These are phyloP conservation scores for Malurus elegans DNA, from an alignment of 2,113 vertebrate species.

Conservation along the genomic window DNA sequence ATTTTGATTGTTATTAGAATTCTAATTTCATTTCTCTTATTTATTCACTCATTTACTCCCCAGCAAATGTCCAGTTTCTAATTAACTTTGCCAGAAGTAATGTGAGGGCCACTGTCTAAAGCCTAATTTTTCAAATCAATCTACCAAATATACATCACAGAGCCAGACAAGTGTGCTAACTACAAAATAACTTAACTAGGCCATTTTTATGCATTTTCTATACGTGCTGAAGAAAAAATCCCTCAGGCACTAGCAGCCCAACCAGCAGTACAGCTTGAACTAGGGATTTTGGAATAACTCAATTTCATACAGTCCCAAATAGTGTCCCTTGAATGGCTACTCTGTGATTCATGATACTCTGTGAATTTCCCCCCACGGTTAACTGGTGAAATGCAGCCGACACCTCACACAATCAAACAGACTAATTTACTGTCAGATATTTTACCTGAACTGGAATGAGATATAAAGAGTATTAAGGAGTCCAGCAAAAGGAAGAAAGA, in stretches of 20 bases:
- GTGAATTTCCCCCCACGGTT: neutral
- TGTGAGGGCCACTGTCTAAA: neutral
- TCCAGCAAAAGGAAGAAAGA: neutral
- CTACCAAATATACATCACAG: neutral
- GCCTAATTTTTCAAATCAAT: neutral
- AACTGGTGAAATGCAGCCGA: neutral
- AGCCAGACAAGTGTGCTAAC: neutral
- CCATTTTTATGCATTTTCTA: neutral
- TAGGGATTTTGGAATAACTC: neutral
- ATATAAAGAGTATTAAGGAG: neutral
- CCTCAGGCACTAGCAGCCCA: neutral
- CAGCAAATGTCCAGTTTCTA: neutral
- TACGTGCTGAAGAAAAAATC: neutral
- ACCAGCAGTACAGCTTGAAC: neutral
- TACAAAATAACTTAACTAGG: neutral
- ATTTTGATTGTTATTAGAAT: neutral
- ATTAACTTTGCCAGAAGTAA: neutral
- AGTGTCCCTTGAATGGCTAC: neutral
- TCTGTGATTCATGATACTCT: no score
- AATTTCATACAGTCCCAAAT: neutral
- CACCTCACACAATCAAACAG: neutral
- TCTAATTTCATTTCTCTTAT: neutral
- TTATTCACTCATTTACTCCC: neutral
- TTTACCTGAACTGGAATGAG: neutral
- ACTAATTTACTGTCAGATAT: neutral